Evolutionary conservation across 1,140 invertebrate species (phyloP).

Genomic region (Pseudomyrmex gracilis): DNA sequence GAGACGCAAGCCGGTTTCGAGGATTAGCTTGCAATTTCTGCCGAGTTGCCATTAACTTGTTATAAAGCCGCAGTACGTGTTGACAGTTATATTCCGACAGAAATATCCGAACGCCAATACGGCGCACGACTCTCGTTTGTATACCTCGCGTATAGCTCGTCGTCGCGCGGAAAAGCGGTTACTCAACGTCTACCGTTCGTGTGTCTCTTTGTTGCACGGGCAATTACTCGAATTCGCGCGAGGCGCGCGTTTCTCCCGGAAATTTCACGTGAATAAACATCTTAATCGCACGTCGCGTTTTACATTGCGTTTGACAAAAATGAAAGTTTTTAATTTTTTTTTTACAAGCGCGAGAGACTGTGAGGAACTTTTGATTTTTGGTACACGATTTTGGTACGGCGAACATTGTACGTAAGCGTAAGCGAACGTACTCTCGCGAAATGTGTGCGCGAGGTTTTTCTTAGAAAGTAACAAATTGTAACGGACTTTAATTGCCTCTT

Average conservation of each 20-base stretch:
- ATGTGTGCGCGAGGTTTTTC: neutral
- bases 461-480: conserved; percentile 47
- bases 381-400: too few relatives aligned
- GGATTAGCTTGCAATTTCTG: conserved; percentile 54
- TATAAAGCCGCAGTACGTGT: conserved; percentile 38
- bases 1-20: conserved; percentile 38
- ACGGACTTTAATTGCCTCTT: conserved; percentile 52
- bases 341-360: neutral
- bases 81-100: conserved; percentile 51
- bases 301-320: neutral
- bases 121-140: conserved; percentile 28
- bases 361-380: neutral
- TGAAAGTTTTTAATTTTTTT: neutral
- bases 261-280: conserved; percentile 17
- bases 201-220: neutral
- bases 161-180: conserved; percentile 27
- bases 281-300: neutral
- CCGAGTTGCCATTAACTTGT: conserved; percentile 49
- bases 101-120: conserved; percentile 33
- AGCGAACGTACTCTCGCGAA: conserved; percentile 5
- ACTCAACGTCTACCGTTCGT: neutral
- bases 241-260: neutral
- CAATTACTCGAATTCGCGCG: conserved; percentile 17
- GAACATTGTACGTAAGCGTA: neutral
- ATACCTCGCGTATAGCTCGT: conserved; percentile 16